Evolutionary conservation across 2,888 invertebrate species (phyloP), one percentile per base, ranked within the genome.

Genomic region (Macaria liturata): DNA sequence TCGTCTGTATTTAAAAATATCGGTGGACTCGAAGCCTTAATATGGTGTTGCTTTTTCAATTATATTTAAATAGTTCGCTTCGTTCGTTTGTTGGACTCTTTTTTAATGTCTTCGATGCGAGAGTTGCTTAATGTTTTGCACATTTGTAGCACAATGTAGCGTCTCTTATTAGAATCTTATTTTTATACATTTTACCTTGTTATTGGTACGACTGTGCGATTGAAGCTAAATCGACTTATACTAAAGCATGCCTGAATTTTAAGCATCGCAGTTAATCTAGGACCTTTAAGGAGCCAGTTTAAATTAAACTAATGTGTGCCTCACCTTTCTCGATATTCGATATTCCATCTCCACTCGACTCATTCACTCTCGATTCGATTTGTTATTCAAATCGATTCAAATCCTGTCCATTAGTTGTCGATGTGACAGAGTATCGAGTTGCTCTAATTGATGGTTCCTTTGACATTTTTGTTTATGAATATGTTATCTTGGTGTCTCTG

Each of bases 391-490:
- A 91, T 91, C 87, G 81, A 20, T 20, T 20, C 20, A 20, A 20
- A 20, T 84, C 81, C 86, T 82, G 84, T 89, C 91, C 91, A 91
- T 91, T 91, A 91, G 90, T 85, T 81, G 84, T 85, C 88, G 88
- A 91, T 90, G 86, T 90, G 91, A 91, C 90, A 89, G 83, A 79
- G 86, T 90, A 91, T 91, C 86, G 90, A 89, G 90, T 91, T 90
- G 88, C 91, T 87, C 84, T 88, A 90, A 91, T 91, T 89, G 89
- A 90, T 88, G 87, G 79, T 75, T 74, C 77, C 80, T 81, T 80
- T 72, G 73, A 72, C 72, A 71, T 83, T 79, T 68, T 75, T 75
- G 78, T 73, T 70, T 68, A 65, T 70, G 66, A 68, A 67, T 69
- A 68, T 71, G 68, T 72, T 51, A 59, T 53, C 55, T 55, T 54